Base-by-base conservation (phyloP, 2,113 vertebrate species). In the Triplophysa siluroides region DNA sequence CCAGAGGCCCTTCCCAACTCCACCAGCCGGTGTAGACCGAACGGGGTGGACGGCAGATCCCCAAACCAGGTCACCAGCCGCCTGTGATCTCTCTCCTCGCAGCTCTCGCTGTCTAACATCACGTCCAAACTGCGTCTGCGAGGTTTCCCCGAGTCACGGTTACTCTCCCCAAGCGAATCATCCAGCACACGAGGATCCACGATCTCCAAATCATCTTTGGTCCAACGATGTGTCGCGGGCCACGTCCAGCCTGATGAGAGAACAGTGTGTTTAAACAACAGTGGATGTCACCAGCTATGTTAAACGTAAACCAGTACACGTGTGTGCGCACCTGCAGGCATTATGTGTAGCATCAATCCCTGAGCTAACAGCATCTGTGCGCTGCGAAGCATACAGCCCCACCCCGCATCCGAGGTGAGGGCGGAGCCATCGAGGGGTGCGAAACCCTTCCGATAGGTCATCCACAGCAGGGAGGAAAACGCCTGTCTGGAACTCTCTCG, bases 341-440 rank as follows among this genome's bases (percentile, higher is more conserved):
- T 87, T 29, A 94, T 86, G 86, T 97, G 96, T 7, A 93, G 70
- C 33, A 95, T 68, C 6, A 98, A 90, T 10, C 93, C 94, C 84
- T 92, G 94, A 0, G 95, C 96, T 56, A 98, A 89, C 80, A 98
- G 87, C 95, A 97, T 98, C 90, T 98, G 96, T 2, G 94, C 95
- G 0, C 94, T 94, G 8, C 96, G 93, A 3, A 98, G 82, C 87
- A 95, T 94, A 85, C 96, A 98, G 14, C 96, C 95, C 96, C 96
- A 98, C 78, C 96, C 96, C 1, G 95, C 93, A 89, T 97, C 96
- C 0, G 94, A 95, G 78, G 94, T 95, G 83, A 94, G 90, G 12
- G 85, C 81, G 14, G 92, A 89, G 63, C 94, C 93, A 0, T 87
- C 82, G 13, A 97, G 87, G 0, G 84, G 89, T 1, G 90, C 91